Conservation (phyloP, 2,113 vertebrate species). For the Gasterosteus aculeatus region DNA sequence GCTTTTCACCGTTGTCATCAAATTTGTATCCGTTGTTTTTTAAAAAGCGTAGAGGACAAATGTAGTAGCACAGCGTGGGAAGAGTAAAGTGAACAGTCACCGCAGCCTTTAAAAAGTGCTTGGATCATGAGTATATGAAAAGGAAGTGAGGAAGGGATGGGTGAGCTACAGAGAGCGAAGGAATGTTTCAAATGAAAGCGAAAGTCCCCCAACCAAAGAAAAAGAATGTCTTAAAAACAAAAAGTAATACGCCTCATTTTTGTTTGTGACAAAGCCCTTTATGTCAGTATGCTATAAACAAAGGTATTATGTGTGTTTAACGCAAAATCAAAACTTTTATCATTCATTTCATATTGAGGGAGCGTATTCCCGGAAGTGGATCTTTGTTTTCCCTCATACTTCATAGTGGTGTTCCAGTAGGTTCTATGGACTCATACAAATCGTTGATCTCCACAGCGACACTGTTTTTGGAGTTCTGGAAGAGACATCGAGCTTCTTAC, state of each 20-base stretch:
- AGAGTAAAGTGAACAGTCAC: neutral
- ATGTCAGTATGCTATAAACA: neutral
- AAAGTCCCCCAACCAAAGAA: neutral
- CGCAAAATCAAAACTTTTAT: neutral
- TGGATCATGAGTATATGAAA: neutral
- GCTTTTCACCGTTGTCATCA: neutral
- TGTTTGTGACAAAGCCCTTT: neutral
- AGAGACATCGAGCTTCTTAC: slow-evolving; percentile 83
- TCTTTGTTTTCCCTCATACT: neutral
- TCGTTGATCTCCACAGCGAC: slow-evolving; percentile 82
- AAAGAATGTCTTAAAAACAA: neutral
- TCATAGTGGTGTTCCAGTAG: neutral
- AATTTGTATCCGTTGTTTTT: neutral
- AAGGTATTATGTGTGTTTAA: neutral
- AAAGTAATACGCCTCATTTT: neutral
- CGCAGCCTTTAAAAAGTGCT: neutral
- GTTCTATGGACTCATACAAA: neutral
- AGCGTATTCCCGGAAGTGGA: neutral
- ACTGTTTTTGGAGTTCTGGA: slow-evolving; percentile 95
- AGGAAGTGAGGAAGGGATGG: neutral
- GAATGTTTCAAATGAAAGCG: neutral
- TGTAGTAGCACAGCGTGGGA: neutral
- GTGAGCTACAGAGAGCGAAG: neutral
- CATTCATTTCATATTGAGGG: too few species aligned
- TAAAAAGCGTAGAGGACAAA: neutral